Evolutionary conservation across 2,888 invertebrate species (phyloP).

Genomic region (Anorthoa munda): DNA sequence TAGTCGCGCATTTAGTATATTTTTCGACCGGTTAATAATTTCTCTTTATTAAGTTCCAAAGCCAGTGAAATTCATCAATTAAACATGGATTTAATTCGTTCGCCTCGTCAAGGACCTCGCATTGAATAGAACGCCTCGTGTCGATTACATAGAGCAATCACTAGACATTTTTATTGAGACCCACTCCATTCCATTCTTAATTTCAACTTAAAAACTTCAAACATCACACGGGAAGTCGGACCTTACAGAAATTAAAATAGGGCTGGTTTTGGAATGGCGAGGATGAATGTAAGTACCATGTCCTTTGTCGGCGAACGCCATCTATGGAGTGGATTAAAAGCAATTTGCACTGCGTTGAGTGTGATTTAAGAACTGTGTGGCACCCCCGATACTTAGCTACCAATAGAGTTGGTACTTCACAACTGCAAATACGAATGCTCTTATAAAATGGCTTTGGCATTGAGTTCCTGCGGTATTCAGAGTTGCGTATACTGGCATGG

Average conservation of each 20-base stretch:
- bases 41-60: conserved; percentile 23
- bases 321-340: conserved; percentile 87
- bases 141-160: conserved; percentile 80
- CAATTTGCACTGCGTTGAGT: conserved; percentile 84
- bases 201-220: conserved; percentile 67
- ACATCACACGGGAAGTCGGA: conserved; percentile 37
- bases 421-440: conserved; percentile 54
- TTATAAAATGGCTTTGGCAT: conserved; percentile 56
- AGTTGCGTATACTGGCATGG: not conserved
- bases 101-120: conserved; percentile 56
- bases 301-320: conserved; percentile 81
- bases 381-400: conserved; percentile 61
- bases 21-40: no score
- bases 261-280: conserved; percentile 25
- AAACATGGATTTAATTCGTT: conserved; percentile 71
- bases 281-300: conserved; percentile 62
- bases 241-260: conserved; percentile 50
- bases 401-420: conserved; percentile 60
- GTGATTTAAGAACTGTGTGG: conserved; percentile 79
- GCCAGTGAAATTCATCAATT: conserved; percentile 63
- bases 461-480: conserved; percentile 32
- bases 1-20: no score
- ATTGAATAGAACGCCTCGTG: conserved; percentile 72
- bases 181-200: conserved; percentile 79
- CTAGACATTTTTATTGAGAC: conserved; percentile 76